Percentiles rank a stretch among this genome's conserved stretches.
Conservation (phyloP, 1,140 invertebrate genomes). For the Ericerus pela region DNA sequence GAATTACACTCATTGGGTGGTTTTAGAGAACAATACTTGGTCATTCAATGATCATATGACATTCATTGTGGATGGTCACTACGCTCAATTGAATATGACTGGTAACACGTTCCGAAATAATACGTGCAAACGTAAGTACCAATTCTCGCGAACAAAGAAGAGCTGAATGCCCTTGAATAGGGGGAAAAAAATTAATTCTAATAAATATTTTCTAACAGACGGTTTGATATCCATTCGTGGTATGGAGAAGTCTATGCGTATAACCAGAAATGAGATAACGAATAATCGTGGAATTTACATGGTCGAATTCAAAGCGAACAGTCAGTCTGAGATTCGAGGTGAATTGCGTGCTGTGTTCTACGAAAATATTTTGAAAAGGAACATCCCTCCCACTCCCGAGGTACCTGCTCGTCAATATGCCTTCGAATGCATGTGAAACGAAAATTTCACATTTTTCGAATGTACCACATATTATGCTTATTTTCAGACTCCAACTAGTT, state of each 20-base stretch:
- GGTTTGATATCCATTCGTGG: slow-evolving; percentile 76
- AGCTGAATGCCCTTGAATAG: too few relatives aligned
- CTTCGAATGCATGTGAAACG: background rate
- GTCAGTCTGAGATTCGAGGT: slow-evolving; percentile 84
- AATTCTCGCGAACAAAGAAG: too few relatives aligned
- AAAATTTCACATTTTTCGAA: slow-evolving; percentile 15
- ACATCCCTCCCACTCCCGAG: slow-evolving; percentile 32
- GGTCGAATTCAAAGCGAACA: slow-evolving; percentile 75
- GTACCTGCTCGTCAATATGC: slow-evolving; percentile 17
- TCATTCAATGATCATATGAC: slow-evolving; percentile 69
- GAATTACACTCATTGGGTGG: slow-evolving; percentile 80
- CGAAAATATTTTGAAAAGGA: slow-evolving; percentile 62
- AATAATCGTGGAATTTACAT: slow-evolving; percentile 72
- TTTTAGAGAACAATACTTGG: slow-evolving; percentile 74
- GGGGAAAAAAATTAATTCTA: too few relatives aligned
- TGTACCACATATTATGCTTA: slow-evolving; percentile 23
- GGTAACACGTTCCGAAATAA: slow-evolving; percentile 77
- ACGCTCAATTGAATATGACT: slow-evolving; percentile 66
- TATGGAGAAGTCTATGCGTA: slow-evolving; percentile 90
- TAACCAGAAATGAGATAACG: slow-evolving; percentile 54
- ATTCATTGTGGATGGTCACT: slow-evolving; percentile 79
- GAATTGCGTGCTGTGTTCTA: slow-evolving; percentile 62
- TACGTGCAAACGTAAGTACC: slow-evolving; percentile 47
- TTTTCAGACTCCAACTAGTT: slow-evolving; percentile 50
- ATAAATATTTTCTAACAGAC: slow-evolving; percentile 25